These are phyloP conservation scores for Hypselothyrea guttata DNA, from an alignment of 2,888 invertebrate genomes.

Conservation along the genomic window DNA sequence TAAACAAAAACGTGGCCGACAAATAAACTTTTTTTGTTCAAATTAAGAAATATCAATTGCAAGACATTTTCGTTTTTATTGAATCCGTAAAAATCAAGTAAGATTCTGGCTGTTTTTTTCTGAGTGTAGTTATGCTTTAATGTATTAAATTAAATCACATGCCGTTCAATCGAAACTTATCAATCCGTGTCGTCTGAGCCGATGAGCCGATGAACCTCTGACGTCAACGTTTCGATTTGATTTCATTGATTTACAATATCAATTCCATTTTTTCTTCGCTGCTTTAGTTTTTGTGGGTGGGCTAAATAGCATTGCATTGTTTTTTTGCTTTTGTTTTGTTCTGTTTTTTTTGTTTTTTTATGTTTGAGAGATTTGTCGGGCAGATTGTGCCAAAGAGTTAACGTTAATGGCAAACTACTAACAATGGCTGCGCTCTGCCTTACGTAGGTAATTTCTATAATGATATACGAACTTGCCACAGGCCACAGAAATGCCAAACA, in stretches of 20 bases:
- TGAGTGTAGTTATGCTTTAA: no score
- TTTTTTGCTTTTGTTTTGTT: conserved; percentile 14
- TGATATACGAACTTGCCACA: conserved; percentile 76
- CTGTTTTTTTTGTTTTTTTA: conserved; percentile 21
- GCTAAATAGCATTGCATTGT: conserved; percentile 19
- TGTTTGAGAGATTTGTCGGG: conserved; percentile 55
- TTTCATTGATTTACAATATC: conserved; percentile 68
- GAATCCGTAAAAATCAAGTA: no score
- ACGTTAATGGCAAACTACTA: conserved; percentile 75
- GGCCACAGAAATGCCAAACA: conserved; percentile 57
- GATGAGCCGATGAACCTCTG: conserved; percentile 30
- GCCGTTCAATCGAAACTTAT: conserved; percentile 23
- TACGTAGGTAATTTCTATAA: conserved; percentile 76
- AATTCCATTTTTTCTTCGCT: conserved; percentile 10
- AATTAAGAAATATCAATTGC: no score
- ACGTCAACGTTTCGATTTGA: conserved; percentile 69
- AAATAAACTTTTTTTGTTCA: no score
- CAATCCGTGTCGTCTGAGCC: conserved; percentile 33
- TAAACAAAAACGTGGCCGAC: no score
- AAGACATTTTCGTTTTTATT: no score
- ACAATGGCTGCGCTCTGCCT: conserved; percentile 66
- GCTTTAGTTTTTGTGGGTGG: conserved; percentile 11
- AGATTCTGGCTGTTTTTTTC: no score
- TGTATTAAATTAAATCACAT: background rate
- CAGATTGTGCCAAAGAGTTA: conserved; percentile 73